These are phyloP conservation scores for Pseudobourletiella spinata DNA, from an alignment of 1,140 invertebrate species.

Conservation along the genomic window DNA sequence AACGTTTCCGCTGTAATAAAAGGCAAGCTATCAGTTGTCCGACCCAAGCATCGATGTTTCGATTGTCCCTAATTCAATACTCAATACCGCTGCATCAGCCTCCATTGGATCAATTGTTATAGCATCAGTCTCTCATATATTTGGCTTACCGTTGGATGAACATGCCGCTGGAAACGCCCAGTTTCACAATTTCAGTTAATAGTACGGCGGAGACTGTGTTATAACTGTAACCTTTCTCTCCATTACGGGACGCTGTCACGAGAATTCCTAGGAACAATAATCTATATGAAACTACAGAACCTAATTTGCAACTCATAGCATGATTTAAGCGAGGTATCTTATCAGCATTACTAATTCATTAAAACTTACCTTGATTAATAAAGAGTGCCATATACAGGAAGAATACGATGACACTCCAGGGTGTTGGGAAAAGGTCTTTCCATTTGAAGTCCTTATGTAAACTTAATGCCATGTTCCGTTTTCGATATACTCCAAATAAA, in stretches of 20 bases:
- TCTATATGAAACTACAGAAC: conserved; percentile 37
- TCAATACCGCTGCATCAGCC: no score
- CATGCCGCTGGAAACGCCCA: conserved; percentile 58
- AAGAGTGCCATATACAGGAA: conserved; percentile 70
- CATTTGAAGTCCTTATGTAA: conserved; percentile 2
- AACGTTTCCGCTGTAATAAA: no score
- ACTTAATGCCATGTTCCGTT: neutral
- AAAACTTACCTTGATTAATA: conserved; percentile 62
- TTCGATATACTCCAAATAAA: no score
- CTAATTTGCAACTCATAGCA: conserved; percentile 4
- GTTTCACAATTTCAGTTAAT: conserved; percentile 77
- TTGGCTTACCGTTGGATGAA: conserved; percentile 49
- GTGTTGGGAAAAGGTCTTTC: conserved; percentile 68
- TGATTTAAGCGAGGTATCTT: conserved; percentile 1
- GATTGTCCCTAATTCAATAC: no score
- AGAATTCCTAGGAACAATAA: conserved; percentile 87
- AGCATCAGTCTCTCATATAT: no score
- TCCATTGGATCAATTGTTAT: no score
- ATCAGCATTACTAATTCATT: neutral
- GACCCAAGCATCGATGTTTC: no score
- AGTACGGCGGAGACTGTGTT: conserved; percentile 81
- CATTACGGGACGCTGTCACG: conserved; percentile 77
- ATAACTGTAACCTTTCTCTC: conserved; percentile 67
- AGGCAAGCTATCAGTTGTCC: no score
- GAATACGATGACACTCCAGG: conserved; percentile 66